A percentile compares a stretch with the other conserved stretches of the same genome.
Evolutionary conservation across 2,888 invertebrate species (phyloP).

Genomic region (Pelosia muscerda): DNA sequence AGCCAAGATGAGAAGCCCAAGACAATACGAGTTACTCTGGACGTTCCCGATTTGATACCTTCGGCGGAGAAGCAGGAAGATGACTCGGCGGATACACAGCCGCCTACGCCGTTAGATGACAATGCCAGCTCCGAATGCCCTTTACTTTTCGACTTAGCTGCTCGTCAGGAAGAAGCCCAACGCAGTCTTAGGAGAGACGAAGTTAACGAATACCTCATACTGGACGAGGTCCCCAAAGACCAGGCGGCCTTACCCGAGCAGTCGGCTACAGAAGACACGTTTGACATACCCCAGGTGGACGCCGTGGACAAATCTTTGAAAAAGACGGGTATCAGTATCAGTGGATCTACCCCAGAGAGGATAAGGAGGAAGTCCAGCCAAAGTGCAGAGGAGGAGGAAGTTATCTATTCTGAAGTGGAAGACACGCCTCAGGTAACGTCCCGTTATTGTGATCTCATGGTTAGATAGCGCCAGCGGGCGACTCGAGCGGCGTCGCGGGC

Average conservation of each 20-base stretch:
- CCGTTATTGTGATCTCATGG: conserved; percentile 11
- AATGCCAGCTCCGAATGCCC: conserved; percentile 51
- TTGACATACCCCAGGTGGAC: conserved; percentile 25
- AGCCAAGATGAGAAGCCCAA: conserved; percentile 56
- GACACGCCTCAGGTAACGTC: conserved; percentile 71
- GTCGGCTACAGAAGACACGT: conserved; percentile 61
- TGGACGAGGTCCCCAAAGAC: conserved; percentile 71
- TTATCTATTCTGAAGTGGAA: conserved; percentile 78
- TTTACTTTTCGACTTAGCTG: conserved; percentile 54
- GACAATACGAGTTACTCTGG: conserved; percentile 53
- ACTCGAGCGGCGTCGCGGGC: neutral
- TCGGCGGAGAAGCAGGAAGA: conserved; percentile 42
- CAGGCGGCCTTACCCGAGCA: conserved; percentile 73
- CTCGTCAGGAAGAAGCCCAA: conserved; percentile 52
- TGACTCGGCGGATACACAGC: conserved; percentile 53
- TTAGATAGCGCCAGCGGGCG: neutral
- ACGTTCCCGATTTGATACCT: conserved; percentile 66
- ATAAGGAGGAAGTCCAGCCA: conserved; percentile 28
- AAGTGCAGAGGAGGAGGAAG: conserved; percentile 60
- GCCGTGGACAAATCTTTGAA: conserved; percentile 17
- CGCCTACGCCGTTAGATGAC: conserved; percentile 55
- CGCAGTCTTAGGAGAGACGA: conserved; percentile 56
- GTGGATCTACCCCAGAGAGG: conserved; percentile 36
- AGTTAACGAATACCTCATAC: conserved; percentile 66
- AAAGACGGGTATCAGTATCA: conserved; percentile 32